phyloP scores from a whole-genome alignment of 2,888 invertebrate genomes.

The Rhimphoctona megacephalus region DNA sequence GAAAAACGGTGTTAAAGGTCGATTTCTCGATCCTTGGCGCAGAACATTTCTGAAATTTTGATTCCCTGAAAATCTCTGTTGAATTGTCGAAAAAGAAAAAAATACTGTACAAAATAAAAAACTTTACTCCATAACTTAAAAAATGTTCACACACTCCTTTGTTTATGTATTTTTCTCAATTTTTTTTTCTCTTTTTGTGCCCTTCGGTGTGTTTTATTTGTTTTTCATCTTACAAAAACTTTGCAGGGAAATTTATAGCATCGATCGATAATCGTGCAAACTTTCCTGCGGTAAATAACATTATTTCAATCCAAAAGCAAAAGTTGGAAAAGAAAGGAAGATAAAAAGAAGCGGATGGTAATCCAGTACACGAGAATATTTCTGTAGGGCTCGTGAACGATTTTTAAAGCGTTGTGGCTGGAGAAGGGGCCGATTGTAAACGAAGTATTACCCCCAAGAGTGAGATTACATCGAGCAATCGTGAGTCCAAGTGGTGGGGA shows the following conservation, averaged over 20 bases:
- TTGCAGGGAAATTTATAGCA: background rate
- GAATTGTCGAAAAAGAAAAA: background rate
- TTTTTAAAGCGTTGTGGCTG: constrained; percentile 1
- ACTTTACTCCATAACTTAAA: background rate
- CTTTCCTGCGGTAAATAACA: background rate
- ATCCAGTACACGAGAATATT: constrained; percentile 2
- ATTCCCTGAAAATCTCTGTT: background rate
- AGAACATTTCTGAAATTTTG: background rate
- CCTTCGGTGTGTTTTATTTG: background rate
- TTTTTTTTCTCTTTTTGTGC: background rate
- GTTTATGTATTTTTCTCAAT: background rate
- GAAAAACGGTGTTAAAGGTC: no score
- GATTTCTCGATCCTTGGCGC: no score
- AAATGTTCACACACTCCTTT: background rate
- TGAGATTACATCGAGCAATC: background rate
- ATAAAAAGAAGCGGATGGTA: background rate
- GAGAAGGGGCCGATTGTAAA: constrained; percentile 14
- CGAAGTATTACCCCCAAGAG: constrained; percentile 28
- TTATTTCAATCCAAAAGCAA: background rate
- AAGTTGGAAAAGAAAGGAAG: background rate
- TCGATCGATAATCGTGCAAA: background rate
- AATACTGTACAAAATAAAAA: background rate
- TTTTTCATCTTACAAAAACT: background rate
- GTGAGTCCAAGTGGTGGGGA: constrained; percentile 46
- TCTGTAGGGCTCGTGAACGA: constrained; percentile 14